phyloP scores from a whole-genome alignment of 30 jellyfish, hydroid and myxozoan species.

The Turritopsis dohrnii region DNA sequence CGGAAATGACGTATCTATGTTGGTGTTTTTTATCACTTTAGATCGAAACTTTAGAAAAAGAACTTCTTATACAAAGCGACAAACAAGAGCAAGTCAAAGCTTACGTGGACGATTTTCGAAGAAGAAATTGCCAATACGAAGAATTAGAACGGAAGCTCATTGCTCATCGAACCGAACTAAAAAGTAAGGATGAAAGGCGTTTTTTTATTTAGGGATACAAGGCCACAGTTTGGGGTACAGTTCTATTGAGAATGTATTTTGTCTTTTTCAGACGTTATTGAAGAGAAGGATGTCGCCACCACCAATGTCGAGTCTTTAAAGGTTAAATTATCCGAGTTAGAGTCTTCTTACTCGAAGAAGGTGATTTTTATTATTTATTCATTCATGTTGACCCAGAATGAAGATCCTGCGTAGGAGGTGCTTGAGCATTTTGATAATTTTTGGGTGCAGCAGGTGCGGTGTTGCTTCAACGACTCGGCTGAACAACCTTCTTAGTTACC shows the following conservation, averaged over 20 bases:
- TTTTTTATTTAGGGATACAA: no score
- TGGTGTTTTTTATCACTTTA: slow-evolving; percentile 11
- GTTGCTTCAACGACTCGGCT: no score
- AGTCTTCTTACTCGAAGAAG: slow-evolving; percentile 21
- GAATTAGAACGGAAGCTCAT: slow-evolving; percentile 9
- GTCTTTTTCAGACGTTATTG: neutral
- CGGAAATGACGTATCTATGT: neutral
- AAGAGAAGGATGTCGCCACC: slow-evolving; percentile 11
- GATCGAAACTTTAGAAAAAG: slow-evolving; percentile 34
- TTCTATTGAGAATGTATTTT: neutral
- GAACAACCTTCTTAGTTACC: no score
- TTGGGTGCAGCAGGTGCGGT: no score
- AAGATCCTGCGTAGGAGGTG: no score
- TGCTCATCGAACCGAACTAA: slow-evolving; percentile 31
- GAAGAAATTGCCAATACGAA: slow-evolving; percentile 14
- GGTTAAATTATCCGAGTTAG: slow-evolving; percentile 2
- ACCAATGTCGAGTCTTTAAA: neutral
- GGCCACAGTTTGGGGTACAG: no score
- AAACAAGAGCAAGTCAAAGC: slow-evolving; percentile 48
- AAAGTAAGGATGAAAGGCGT: slow-evolving; percentile 22
- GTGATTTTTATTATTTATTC: neutral
- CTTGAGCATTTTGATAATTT: no score
- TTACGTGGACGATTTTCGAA: slow-evolving; percentile 36
- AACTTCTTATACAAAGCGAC: slow-evolving; percentile 40
- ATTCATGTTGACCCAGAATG: neutral